Percentiles rank a stretch among this genome's conserved stretches.
Evolutionary conservation across 2,113 vertebrate genomes (phyloP).

Genomic region (Terrapene triunguis): DNA sequence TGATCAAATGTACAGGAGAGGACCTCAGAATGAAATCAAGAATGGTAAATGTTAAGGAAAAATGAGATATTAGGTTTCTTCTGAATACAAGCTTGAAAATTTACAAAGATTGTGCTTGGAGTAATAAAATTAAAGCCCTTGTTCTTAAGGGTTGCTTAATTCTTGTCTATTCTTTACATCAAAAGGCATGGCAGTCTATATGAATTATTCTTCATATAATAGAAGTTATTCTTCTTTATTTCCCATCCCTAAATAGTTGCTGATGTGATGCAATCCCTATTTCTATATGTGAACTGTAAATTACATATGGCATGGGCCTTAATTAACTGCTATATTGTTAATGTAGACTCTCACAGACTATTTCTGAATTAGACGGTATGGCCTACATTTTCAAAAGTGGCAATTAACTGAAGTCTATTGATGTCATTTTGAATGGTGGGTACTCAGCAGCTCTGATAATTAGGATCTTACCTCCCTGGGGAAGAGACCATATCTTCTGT

Average conservation of each 20-base stretch:
- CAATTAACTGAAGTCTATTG: background rate
- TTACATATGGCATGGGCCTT: background rate
- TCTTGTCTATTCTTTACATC: background rate
- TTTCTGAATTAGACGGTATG: background rate
- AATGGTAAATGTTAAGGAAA: background rate
- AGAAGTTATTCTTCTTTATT: background rate
- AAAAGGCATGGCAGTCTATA: background rate
- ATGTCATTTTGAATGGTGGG: background rate
- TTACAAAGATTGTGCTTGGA: background rate
- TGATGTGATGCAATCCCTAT: background rate
- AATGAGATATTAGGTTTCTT: background rate
- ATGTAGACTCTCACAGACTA: background rate
- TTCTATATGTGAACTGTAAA: background rate
- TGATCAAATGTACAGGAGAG: constrained; percentile 4
- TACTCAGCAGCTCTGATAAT: background rate
- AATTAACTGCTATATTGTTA: background rate
- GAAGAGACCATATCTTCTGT: background rate
- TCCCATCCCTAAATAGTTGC: background rate
- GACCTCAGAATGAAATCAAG: background rate
- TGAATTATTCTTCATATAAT: background rate
- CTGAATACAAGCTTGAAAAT: background rate
- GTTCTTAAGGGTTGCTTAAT: background rate
- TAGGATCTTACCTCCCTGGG: background rate
- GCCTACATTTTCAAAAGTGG: background rate
- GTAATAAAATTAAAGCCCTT: background rate